Evolutionary conservation across 2,113 vertebrate genomes (phyloP).

Genomic region (Calypte anna): DNA sequence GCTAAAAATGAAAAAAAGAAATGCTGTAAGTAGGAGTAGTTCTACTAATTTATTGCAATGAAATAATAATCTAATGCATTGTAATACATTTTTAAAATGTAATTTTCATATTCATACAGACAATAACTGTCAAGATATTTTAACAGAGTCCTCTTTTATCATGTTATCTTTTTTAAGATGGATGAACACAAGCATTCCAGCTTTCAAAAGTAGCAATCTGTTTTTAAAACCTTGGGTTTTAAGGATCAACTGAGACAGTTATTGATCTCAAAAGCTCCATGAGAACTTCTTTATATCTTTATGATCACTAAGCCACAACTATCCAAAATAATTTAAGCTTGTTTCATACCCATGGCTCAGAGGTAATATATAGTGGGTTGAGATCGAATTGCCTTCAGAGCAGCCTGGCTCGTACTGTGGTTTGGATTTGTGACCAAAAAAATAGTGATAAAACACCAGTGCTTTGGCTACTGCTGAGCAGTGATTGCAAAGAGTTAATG

Average conservation of each 20-base stretch:
- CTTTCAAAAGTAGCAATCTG: neutral
- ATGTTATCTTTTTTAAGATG: neutral
- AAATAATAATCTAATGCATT: slow-evolving; percentile 28
- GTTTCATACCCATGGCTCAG: neutral
- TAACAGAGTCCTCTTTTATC: slow-evolving; percentile 33
- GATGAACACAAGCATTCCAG: neutral
- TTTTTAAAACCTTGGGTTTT: neutral
- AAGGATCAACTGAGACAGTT: neutral
- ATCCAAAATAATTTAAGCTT: neutral
- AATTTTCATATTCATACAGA: slow-evolving; percentile 34
- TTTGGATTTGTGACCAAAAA: neutral
- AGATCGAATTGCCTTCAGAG: neutral
- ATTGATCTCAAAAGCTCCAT: neutral
- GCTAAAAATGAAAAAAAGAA: slow-evolving; percentile 55
- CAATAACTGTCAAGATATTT: slow-evolving; percentile 44
- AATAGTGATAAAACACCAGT: neutral
- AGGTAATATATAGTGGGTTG: neutral
- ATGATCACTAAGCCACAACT: neutral
- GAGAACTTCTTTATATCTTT: neutral
- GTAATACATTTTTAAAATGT: slow-evolving; percentile 39
- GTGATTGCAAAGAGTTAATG: neutral
- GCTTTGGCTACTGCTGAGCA: neutral
- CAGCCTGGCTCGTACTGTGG: accelerated
- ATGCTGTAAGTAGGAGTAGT: slow-evolving; percentile 14
- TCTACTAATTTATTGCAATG: slow-evolving; percentile 49